Evolutionary conservation across 2,888 invertebrate species (phyloP), one percentile per base, ranked within the genome.

Genomic region (Physocephala rufipes): DNA sequence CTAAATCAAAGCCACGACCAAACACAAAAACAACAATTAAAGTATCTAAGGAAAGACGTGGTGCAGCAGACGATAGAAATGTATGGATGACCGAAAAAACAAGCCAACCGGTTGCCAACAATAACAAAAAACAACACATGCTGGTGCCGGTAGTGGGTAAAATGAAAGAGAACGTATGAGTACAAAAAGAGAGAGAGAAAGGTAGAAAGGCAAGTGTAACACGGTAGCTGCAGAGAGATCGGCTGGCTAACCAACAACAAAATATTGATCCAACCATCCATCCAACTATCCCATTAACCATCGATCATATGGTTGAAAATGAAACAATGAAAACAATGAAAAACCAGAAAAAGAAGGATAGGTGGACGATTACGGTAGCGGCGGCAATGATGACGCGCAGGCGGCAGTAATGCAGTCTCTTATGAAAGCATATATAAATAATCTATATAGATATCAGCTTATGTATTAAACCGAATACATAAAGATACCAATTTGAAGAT

Each of bases 201-300:
- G 19, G 24, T 9, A 67, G 59, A 67, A 45, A 21, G n/a, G 30
- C 28, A 59, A 61, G 67, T 67, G 67, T 67, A 67, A 59, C 61
- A 67, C 67, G 49, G 67, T 67, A 67, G 67, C 67, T 30, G 24
- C n/a, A 26, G 21, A 49, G 65, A 51, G n/a, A n/a, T n/a, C n/a
- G n/a, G n/a, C n/a, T n/a, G n/a, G n/a, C n/a, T n/a, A n/a, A n/a
- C n/a, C n/a, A n/a, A n/a, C n/a, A n/a, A n/a, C n/a, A n/a, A n/a
- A n/a, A n/a, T n/a, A n/a, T n/a, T n/a, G n/a, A n/a, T n/a, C 51
- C 65, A 59, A 59, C 24, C 47, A 45, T 30, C 43, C 4, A n/a
- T 15, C 63, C 21, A 47, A 43, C 45, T 45, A 63, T 53, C 21
- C 30, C 53, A 53, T n/a, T 19, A 36, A 7, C 36, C 36, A 36